Evolutionary conservation across 1,140 invertebrate species (phyloP).

Genomic region (Platyscapa corneri): DNA sequence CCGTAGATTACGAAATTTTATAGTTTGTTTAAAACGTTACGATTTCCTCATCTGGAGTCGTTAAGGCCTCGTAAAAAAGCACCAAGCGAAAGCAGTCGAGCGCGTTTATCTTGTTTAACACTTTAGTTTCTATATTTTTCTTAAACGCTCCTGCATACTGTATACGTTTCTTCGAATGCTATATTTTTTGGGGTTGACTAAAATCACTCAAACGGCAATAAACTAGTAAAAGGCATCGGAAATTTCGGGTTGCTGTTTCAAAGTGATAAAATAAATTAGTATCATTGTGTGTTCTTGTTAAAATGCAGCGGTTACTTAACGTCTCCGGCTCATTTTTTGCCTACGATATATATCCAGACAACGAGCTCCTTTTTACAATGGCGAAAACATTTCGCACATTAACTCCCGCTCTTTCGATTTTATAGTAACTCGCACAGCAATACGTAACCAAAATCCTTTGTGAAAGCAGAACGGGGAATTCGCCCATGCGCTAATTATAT

Average conservation of each 20-base stretch:
- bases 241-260: not conserved
- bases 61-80: conserved; percentile 45
- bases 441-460: not conserved
- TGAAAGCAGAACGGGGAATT: not conserved
- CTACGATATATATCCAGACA: not conserved
- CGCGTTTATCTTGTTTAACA: conserved; percentile 13
- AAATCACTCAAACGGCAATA: not conserved
- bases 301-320: not conserved
- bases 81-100: not conserved
- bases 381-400: too few relatives aligned
- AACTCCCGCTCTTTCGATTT: not conserved
- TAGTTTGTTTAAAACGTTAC: conserved; percentile 46
- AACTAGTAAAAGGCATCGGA: not conserved
- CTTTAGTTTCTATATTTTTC: conserved; percentile 1
- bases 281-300: not conserved
- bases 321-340: not conserved
- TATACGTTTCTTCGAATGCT: not conserved
- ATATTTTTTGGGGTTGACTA: not conserved
- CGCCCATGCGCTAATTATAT: not conserved
- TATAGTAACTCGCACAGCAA: not conserved
- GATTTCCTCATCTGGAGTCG: conserved; percentile 33
- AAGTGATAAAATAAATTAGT: not conserved
- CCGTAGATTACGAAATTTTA: conserved; percentile 39
- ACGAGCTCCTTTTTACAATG: too few relatives aligned
- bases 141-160: not conserved